Base-by-base conservation (phyloP, 1,140 invertebrate species). In the Pogonognathellus flavescens region DNA sequence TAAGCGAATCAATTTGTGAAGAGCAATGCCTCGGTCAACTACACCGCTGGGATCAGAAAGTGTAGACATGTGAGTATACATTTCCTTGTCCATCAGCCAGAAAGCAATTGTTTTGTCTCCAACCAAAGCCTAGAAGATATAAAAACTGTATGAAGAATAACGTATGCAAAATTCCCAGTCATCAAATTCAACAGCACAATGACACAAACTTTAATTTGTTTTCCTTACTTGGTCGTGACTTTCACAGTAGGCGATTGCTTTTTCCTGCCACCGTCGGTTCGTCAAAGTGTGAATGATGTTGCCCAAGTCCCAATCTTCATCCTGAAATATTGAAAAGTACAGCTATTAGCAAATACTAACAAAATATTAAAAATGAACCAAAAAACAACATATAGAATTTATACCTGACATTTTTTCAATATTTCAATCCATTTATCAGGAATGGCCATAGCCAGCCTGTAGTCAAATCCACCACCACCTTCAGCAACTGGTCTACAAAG, bases 71-170 rank as follows among this genome's bases (percentile, higher is more conserved):
- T 97, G 94, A 0, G 95, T 95, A 90, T 99, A 99, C 97, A 99
- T 99, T 90, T 98, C 97, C 89, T 98, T 98, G 91, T 99, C 99
- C 98, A 99, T 99, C 72, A 99, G 91, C 99, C 98, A 99, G 92
- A 99, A 99, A 1, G 98, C 98, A 55, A 99, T 94, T 0, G 98
- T 99, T 91, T 99, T 99, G 91, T 99, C 99, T 1, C 97, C 97
- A 0, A 99, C 98, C 13, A 99, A 91, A 18, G 98, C 98, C 93
- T 95, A 91, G 76, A 80, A 20, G 20, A 31, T 14, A 70, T 14
- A 70, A 55, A 55, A 13, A 70, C 31, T 16, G 22, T 22, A 70
- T 18, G 14, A 22, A 72, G 20, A 80, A 31, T 52, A 62, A 82
- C n/a, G 16, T n/a, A 20, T 83, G 13, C 14, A 85, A 14, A 86